These are phyloP conservation scores for Pardosa pseudoannulata DNA, from an alignment of 2,888 invertebrate genomes.

Conservation along the genomic window DNA sequence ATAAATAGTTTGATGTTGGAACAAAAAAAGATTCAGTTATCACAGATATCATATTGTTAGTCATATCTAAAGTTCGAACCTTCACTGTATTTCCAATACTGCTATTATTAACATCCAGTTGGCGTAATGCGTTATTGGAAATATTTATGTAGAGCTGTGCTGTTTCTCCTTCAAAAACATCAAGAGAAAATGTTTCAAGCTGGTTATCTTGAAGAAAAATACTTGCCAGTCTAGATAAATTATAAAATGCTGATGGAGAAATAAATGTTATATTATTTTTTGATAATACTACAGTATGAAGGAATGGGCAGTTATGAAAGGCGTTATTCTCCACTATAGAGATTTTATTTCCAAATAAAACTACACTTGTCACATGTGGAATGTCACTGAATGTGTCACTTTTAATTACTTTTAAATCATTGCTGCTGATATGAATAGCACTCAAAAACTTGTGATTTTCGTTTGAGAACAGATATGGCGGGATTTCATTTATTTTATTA, in stretches of 20 bases:
- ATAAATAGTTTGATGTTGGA: constrained; percentile 24
- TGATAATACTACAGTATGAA: constrained; percentile 89
- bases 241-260: constrained; percentile 85
- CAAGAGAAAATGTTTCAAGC: constrained; percentile 42
- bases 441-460: constrained; percentile 82
- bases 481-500: constrained; percentile 79
- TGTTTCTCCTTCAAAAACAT: constrained; percentile 40
- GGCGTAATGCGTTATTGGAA: constrained; percentile 44
- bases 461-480: constrained; percentile 83
- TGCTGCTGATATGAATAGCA: constrained; percentile 89
- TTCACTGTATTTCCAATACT: constrained; percentile 25
- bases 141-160: constrained; percentile 49
- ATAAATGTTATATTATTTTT: constrained; percentile 88
- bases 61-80: constrained; percentile 57
- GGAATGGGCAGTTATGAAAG: constrained; percentile 86
- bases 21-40: constrained; percentile 56
- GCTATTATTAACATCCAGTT: constrained; percentile 23
- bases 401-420: constrained; percentile 84
- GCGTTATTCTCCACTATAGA: constrained; percentile 84
- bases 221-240: constrained; percentile 86
- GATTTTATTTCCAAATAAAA: constrained; percentile 86
- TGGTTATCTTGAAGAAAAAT: constrained; percentile 84
- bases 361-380: constrained; percentile 85
- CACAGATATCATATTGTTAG: constrained; percentile 62
- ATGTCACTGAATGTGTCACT: constrained; percentile 85